Evolutionary conservation across 2,797 vertebrate genomes (phyloP), one percentile per base, ranked within the genome.

Genomic region (Amblyraja radiata): DNA sequence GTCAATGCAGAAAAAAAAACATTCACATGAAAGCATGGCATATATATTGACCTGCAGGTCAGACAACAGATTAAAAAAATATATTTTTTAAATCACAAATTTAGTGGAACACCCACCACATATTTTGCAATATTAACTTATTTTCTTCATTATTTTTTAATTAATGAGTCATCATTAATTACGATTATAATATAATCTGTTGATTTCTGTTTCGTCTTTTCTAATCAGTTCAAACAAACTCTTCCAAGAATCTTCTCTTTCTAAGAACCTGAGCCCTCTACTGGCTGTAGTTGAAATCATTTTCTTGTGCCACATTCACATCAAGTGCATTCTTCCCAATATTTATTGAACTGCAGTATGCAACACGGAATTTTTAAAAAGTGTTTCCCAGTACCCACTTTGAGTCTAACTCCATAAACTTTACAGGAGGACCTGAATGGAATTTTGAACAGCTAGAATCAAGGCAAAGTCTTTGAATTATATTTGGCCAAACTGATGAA

Each of bases 191-290:
- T 1, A 18, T 13, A 65, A 68, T 18, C 14, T 68, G 16, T 63
- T 32, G 32, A 32, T 68, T 36, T 18, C 63, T 68, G 3, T 18
- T n/a, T 68, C n/a, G 18, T 18, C 84, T 88, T 88, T 88, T 36
- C 63, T 21, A 65, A 88, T 65, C 63, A 68, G n/a, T 63, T 88
- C 32, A 23, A 3, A 36, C n/a, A 88, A 88, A 68, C 32, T 63
- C 63, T 36, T 58, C 90, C n/a, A 23, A 76, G 18, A 74, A 36
- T 25, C 90, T 11, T 54, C 88, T 68, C 36, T 46, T 90, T 58
- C 39, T 46, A 28, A 90, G 63, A 28, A 92, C 73, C n/a, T 92
- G 90, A 10, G 90, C 90, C 90, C 71, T 92, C 90, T 92, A n/a
- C 90, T 92, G 90, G 71, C 90, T 92, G 73, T 46, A 76, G 28